Evolutionary conservation across 1,140 invertebrate species (phyloP), one percentile per base, ranked within the genome.

Genomic region (Drosophila truncata): DNA sequence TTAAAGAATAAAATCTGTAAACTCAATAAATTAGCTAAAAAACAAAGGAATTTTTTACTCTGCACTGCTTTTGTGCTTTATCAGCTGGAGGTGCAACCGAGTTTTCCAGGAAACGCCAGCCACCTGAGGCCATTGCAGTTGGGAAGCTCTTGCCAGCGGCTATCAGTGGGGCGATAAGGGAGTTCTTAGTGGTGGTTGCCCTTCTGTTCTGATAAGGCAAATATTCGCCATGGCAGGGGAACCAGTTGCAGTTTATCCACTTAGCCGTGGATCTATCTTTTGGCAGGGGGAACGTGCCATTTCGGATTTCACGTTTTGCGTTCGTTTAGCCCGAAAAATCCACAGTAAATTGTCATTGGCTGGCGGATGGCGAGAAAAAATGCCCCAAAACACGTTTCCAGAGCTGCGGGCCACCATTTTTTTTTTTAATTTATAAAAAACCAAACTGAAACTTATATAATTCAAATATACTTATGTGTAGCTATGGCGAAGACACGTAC

Each of bases 81-180:
- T 86, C 83, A 82, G 83, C 83, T 31, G 14, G 70, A 63, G 64
- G 78, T 73, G 63, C 58, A 71, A n/a, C 60, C 55, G 54, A 57
- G 31, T 79, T 90, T 88, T 88, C 85, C 85, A 55, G 78, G 85
- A 90, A 88, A 78, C 50, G 65, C 46, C 35, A 70, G 61, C 60
- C 66, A 63, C 47, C 73, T 78, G 72, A 80, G 80, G 71, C 80
- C 83, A 83, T 73, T 83, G 66, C 80, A 70, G 41, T 72, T 77
- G 52, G 61, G 41, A 60, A 66, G 27, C 46, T 52, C 35, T 39
- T 66, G n/a, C 13, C 23, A 18, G 27, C n/a, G 16, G 29, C 54
- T 60, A 72, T 60, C 76, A 71, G 42, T 59, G 72, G 73, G 41
- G 31, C 44, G 70, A 73, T 73, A 73, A 73, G 52, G 52, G 33